Percentiles rank a stretch among this genome's conserved stretches.
Evolutionary conservation across 1,140 invertebrate genomes (phyloP).

Genomic region (Procambarus clarkii): DNA sequence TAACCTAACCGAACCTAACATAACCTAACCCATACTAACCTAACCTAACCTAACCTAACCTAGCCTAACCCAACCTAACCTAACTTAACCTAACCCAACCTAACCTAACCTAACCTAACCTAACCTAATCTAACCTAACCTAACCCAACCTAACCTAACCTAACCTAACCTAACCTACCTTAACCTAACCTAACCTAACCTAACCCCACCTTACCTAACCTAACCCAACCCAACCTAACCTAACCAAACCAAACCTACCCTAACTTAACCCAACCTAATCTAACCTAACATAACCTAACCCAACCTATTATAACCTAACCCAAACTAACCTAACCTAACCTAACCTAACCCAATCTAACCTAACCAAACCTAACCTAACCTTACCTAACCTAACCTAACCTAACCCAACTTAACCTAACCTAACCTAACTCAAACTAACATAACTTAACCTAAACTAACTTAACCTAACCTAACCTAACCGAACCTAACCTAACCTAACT

Average conservation of each 20-base stretch:
- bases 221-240: no score
- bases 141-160: conserved; percentile 2
- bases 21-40: no score
- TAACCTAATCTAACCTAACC: conserved; percentile 7
- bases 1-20: no score
- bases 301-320: no score
- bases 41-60: no score
- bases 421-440: neutral
- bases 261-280: no score
- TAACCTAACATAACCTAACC: no score
- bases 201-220: no score
- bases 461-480: no score
- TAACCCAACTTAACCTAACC: neutral
- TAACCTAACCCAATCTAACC: neutral
- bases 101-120: neutral
- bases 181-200: no score
- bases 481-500: neutral
- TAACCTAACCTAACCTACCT: neutral
- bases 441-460: no score
- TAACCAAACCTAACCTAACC: neutral
- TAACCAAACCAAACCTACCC: no score
- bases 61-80: conserved; percentile 7
- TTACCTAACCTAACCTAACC: neutral
- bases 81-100: neutral
- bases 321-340: neutral